These are phyloP conservation scores for Megalurothrips usitatus DNA, from an alignment of 2,888 invertebrate species.

Conservation along the genomic window DNA sequence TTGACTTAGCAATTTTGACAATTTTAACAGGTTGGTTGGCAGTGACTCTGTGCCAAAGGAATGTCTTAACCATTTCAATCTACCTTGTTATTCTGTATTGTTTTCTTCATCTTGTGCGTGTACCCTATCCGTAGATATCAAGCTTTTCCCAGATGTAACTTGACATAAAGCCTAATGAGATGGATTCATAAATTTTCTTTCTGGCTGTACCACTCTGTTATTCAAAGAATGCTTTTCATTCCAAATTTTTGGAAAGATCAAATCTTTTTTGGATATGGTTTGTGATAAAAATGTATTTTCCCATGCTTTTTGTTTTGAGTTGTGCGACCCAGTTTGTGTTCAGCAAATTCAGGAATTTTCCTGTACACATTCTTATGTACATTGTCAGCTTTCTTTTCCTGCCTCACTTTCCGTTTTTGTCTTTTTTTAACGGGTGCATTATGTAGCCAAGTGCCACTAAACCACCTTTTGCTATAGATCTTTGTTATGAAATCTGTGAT, in stretches of 20 bases:
- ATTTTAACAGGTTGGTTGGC: not conserved
- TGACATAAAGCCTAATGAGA: too few species aligned
- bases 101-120: too few species aligned
- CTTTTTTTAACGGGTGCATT: not conserved
- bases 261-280: not conserved
- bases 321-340: not conserved
- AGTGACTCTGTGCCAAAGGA: not conserved
- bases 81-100: too few species aligned
- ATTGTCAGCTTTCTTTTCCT: not conserved
- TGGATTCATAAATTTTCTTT: too few species aligned
- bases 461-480: slow-evolving; percentile 5
- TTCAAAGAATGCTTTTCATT: not conserved
- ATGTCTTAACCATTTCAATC: not conserved
- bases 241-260: not conserved
- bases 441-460: not conserved
- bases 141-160: too few species aligned
- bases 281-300: not conserved
- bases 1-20: not conserved
- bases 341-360: not conserved
- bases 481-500: slow-evolving; percentile 18
- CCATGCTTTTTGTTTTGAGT: not conserved
- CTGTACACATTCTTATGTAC: not conserved
- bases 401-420: not conserved
- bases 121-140: too few species aligned
- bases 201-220: not conserved